A percentile compares a stretch with the other conserved stretches of the same genome.
These are phyloP conservation scores for Pelobates cultripes DNA, from an alignment of 2,797 vertebrate genomes.

Conservation along the genomic window DNA sequence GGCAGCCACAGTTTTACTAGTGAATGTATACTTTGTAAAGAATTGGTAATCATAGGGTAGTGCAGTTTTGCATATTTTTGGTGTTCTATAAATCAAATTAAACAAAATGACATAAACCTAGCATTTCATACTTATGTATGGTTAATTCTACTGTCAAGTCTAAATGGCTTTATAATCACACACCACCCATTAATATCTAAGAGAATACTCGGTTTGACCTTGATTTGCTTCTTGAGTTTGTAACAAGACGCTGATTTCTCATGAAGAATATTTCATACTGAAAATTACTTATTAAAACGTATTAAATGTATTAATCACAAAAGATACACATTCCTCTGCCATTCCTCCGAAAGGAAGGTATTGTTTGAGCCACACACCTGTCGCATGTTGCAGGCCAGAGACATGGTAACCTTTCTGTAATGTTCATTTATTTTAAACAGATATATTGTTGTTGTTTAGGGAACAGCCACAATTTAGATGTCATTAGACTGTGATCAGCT, in stretches of 20 bases:
- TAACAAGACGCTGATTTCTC: not conserved
- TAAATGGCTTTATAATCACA: constrained; percentile 3
- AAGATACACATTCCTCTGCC: not conserved
- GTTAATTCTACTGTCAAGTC: not conserved
- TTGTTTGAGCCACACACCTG: not conserved
- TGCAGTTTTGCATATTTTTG: too few relatives aligned
- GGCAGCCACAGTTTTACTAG: too few relatives aligned
- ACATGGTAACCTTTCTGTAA: not conserved
- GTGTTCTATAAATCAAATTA: too few relatives aligned
- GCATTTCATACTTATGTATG: not conserved
- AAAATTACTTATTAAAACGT: not conserved
- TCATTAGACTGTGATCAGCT: not conserved
- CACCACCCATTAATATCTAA: not conserved
- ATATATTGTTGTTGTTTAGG: not conserved
- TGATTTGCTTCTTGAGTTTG: not conserved
- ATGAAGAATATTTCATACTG: not conserved
- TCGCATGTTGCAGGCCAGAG: not conserved
- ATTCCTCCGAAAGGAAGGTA: not conserved
- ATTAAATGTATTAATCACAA: not conserved
- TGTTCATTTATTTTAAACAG: not conserved
- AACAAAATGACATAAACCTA: too few relatives aligned
- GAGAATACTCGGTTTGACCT: not conserved
- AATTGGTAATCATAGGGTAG: too few relatives aligned
- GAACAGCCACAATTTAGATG: not conserved
- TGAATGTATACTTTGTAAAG: too few relatives aligned